phyloP scores from a whole-genome alignment of 2,888 invertebrate genomes.

The Clepsis dumicolana region DNA sequence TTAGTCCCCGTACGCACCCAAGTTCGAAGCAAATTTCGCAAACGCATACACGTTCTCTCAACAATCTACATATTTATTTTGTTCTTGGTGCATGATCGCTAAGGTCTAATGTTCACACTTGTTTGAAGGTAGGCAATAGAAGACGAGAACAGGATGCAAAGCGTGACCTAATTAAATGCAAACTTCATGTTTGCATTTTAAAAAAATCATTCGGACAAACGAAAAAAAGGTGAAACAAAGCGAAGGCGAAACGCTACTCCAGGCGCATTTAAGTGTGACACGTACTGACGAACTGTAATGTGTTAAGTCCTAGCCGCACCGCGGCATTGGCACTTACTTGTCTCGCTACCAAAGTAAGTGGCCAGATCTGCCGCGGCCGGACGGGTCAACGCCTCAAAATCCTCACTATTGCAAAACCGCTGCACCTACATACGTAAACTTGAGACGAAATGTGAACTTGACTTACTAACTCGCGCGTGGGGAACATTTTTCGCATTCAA shows the following conservation, averaged over 20 bases:
- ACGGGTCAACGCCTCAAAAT: conserved; percentile 39
- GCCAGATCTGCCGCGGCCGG: background rate
- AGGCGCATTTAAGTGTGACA: too few species aligned
- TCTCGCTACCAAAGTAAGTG: background rate
- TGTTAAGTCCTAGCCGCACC: too few species aligned
- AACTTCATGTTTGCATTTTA: too few species aligned
- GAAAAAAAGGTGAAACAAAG: too few species aligned
- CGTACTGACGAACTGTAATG: too few species aligned
- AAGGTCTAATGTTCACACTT: too few species aligned
- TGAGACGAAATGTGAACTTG: conserved; percentile 48
- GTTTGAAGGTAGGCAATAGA: background rate
- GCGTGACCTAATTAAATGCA: background rate
- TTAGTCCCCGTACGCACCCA: conserved; percentile 30
- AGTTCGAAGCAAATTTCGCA: conserved; percentile 36
- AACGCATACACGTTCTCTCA: conserved; percentile 25
- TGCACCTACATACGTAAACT: conserved; percentile 39
- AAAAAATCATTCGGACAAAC: too few species aligned
- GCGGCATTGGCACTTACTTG: too few species aligned
- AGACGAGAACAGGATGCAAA: background rate
- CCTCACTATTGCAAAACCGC: conserved; percentile 21
- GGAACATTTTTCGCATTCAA: conserved; percentile 39
- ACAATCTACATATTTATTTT: conserved; percentile 24
- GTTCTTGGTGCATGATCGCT: background rate
- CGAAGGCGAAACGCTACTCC: too few species aligned
- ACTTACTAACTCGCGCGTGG: conserved; percentile 40